Conservation (phyloP, 2,888 invertebrate species). For the Mylabris sibirica region DNA sequence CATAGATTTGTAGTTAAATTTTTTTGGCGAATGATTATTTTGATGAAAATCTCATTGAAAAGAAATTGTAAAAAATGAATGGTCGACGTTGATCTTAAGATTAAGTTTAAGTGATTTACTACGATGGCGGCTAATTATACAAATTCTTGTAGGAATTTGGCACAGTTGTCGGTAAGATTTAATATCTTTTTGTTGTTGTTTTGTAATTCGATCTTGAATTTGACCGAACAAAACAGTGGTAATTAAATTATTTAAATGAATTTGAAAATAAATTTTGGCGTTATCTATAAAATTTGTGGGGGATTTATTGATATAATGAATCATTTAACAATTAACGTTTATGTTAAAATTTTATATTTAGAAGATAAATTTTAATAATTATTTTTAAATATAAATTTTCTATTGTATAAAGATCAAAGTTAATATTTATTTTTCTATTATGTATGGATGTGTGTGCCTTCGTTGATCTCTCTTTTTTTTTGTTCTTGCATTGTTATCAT, state of each 20-base stretch:
- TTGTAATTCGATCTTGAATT: background rate
- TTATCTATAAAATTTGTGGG: background rate
- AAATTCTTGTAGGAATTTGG: constrained; percentile 10
- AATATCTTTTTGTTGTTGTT: background rate
- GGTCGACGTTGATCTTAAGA: background rate
- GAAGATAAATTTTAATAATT: background rate
- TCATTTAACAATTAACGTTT: constrained; percentile 3
- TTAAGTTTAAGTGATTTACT: background rate
- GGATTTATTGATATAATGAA: background rate
- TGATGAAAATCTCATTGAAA: background rate
- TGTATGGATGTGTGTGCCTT: background rate
- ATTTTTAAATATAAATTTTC: no score
- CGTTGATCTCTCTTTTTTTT: constrained; percentile 12
- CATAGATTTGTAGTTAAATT: background rate
- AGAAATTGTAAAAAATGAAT: background rate
- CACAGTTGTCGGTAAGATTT: constrained; percentile 3
- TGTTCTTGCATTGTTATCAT: constrained; percentile 13
- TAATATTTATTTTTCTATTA: constrained; percentile 23
- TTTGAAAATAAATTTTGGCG: background rate
- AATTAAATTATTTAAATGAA: background rate
- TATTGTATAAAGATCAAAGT: constrained; percentile 1
- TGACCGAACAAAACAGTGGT: background rate
- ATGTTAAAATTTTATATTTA: constrained; percentile 4
- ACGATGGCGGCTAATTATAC: constrained; percentile 16
- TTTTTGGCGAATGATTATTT: background rate